These are phyloP conservation scores for Thumatha senex DNA, from an alignment of 2,888 invertebrate genomes.

Conservation along the genomic window DNA sequence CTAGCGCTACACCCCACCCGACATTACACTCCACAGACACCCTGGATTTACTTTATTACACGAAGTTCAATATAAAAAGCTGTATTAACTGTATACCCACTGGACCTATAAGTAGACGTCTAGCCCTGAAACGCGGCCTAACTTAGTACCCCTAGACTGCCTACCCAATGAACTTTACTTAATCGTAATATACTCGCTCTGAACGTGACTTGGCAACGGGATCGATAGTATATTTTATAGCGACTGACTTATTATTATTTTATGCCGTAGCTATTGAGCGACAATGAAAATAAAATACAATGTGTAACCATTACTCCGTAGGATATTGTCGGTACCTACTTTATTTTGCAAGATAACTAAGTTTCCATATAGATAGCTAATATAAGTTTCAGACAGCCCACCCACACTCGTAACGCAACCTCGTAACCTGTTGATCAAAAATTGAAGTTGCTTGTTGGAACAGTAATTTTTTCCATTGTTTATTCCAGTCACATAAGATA, in stretches of 20 bases:
- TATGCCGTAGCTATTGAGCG: slow-evolving; percentile 28
- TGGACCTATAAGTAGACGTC: slow-evolving; percentile 19
- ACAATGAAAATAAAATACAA: slow-evolving; percentile 8
- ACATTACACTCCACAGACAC: slow-evolving; percentile 63
- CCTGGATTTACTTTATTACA: slow-evolving; percentile 77
- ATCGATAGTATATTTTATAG: slow-evolving; percentile 54
- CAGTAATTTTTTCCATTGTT: slow-evolving; percentile 38
- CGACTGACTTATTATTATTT: slow-evolving; percentile 33
- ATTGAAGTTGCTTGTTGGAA: slow-evolving; percentile 21
- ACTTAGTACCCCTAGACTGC: too few species aligned
- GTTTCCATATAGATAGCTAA: not conserved
- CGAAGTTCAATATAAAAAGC: slow-evolving; percentile 62
- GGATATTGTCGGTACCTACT: not conserved
- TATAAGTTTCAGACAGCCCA: too few species aligned
- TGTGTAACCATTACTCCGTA: slow-evolving; percentile 8
- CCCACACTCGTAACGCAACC: too few species aligned
- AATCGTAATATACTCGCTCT: slow-evolving; percentile 46
- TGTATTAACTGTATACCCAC: too few species aligned
- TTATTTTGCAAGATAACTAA: not conserved
- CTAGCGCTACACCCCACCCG: slow-evolving; percentile 48
- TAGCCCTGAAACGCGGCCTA: too few species aligned
- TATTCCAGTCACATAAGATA: slow-evolving; percentile 26
- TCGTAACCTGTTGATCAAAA: slow-evolving; percentile 47
- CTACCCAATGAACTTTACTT: slow-evolving; percentile 11
- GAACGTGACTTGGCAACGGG: slow-evolving; percentile 72